phyloP scores from a whole-genome alignment of 1,140 invertebrate genomes.

The Bombus pyrosoma region DNA sequence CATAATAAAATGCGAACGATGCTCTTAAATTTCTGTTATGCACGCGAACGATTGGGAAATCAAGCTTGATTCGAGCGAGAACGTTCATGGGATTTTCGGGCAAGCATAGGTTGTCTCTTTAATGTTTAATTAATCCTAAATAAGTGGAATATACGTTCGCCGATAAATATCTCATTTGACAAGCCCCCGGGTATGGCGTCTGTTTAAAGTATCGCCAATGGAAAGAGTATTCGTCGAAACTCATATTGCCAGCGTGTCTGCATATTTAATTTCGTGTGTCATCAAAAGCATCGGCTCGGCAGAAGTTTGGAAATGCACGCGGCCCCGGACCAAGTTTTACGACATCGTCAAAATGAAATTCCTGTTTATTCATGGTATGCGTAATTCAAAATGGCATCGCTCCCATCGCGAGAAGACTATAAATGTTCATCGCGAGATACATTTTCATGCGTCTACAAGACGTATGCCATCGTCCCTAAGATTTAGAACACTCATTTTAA shows the following conservation, averaged over 20 bases:
- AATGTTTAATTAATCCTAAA: conserved; percentile 43
- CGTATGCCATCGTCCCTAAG: not conserved
- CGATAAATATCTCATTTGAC: conserved; percentile 40
- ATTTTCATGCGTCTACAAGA: conserved; percentile 18
- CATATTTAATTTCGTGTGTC: conserved; percentile 60
- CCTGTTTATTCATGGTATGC: conserved; percentile 53
- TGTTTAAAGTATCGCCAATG: conserved; percentile 15
- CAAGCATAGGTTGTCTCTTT: conserved; percentile 1
- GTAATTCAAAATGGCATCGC: conserved; percentile 56
- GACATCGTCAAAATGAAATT: conserved; percentile 64
- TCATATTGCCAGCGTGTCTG: conserved; percentile 18
- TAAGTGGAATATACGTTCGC: not conserved
- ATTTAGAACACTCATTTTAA: not conserved
- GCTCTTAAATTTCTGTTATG: not conserved
- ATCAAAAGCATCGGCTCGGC: conserved; percentile 50
- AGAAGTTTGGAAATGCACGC: conserved; percentile 44
- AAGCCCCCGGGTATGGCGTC: not conserved
- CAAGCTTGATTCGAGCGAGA: conserved; percentile 7
- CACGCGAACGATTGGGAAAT: not conserved
- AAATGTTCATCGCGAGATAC: conserved; percentile 28
- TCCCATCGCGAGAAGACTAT: not conserved
- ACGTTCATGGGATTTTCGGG: conserved; percentile 22
- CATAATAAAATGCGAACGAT: not conserved
- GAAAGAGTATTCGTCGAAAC: conserved; percentile 9
- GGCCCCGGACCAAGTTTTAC: conserved; percentile 49